Conservation (phyloP, 2,888 invertebrate species). For the Chrysomela aeneicollis region DNA sequence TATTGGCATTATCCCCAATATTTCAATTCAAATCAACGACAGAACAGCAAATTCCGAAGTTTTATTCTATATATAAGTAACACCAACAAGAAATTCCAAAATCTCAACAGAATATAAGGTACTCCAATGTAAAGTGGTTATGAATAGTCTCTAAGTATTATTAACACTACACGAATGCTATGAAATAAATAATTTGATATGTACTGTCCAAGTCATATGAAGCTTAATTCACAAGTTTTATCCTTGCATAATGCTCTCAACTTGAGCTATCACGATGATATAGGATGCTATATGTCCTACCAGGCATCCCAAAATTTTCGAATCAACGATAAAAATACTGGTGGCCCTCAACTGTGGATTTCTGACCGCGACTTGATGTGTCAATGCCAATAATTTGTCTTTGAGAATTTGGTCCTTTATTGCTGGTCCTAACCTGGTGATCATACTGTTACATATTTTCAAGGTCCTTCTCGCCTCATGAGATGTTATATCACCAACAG, state of each 20-base stretch:
- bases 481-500: neutral
- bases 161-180: no score
- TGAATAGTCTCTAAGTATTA: no score
- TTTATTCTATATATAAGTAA: no score
- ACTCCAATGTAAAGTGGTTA: no score
- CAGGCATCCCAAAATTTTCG: constrained; percentile 42
- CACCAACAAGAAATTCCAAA: no score
- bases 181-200: no score
- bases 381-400: constrained; percentile 17
- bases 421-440: neutral
- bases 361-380: constrained; percentile 40
- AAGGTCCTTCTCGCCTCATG: neutral
- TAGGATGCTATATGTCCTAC: constrained; percentile 49
- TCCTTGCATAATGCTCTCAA: constrained; percentile 24
- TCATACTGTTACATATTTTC: neutral
- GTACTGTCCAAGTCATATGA: no score
- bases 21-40: no score
- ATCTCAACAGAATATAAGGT: no score
- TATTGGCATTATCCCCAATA: no score
- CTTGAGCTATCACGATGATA: constrained; percentile 47
- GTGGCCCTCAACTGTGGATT: constrained; percentile 45
- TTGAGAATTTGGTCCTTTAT: neutral
- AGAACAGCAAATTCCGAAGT: no score
- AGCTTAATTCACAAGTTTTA: no score
- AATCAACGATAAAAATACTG: constrained; percentile 41